Conservation (phyloP, 2,888 invertebrate genomes). For the Hypsopygia costalis region DNA sequence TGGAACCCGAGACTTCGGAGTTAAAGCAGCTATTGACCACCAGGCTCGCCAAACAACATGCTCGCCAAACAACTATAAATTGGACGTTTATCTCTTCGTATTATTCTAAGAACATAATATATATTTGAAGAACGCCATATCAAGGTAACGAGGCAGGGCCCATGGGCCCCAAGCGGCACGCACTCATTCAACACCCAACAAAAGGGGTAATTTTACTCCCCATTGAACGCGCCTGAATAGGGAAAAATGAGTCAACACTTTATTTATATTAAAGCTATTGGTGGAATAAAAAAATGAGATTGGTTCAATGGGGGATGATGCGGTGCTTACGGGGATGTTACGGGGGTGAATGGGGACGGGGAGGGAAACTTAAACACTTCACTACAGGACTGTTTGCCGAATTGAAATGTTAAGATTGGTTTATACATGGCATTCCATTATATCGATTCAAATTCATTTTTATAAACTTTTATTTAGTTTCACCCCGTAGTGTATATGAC, state of each 20-base stretch:
- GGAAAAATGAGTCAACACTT: conserved; percentile 25
- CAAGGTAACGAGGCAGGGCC: too few species aligned
- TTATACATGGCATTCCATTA: too few species aligned
- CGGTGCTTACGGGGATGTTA: not conserved
- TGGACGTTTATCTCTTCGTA: too few species aligned
- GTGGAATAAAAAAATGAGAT: conserved; percentile 21
- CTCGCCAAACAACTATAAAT: too few species aligned
- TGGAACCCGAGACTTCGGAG: too few species aligned
- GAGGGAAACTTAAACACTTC: conserved; percentile 3
- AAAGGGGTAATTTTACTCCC: conserved; percentile 26
- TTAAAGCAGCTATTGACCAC: too few species aligned
- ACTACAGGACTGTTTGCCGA: not conserved
- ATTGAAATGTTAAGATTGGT: not conserved
- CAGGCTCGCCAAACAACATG: too few species aligned
- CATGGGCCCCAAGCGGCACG: not conserved
- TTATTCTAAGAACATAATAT: too few species aligned
- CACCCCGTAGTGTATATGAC: too few species aligned
- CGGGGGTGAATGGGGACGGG: not conserved
- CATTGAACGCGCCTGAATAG: conserved; percentile 21
- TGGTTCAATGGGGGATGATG: conserved; percentile 19
- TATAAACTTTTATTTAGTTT: too few species aligned
- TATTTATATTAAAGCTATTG: conserved; percentile 24
- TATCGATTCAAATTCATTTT: too few species aligned
- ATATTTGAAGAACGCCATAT: too few species aligned
- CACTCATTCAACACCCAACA: conserved; percentile 17